Evolutionary conservation across 1,140 invertebrate species (phyloP).

Genomic region (Dufourea novaeangliae): DNA sequence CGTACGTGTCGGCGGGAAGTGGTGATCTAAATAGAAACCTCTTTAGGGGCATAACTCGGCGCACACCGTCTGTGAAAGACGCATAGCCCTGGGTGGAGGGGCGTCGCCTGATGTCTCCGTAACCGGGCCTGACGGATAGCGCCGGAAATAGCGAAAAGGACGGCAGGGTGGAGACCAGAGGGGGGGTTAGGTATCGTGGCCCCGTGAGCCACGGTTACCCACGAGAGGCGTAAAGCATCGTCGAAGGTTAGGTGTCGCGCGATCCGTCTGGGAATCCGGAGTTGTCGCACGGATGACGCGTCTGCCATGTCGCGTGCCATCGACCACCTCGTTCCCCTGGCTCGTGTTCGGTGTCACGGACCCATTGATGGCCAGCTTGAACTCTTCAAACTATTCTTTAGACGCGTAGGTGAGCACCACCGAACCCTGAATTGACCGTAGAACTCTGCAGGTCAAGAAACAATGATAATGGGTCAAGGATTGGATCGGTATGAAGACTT

Average conservation of each 20-base stretch:
- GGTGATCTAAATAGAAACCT: conserved; percentile 79
- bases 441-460: too few relatives aligned
- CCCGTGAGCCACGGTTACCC: background rate
- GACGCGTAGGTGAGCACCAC: too few relatives aligned
- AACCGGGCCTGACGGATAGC: conserved; percentile 79
- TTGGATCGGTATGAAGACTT: too few relatives aligned
- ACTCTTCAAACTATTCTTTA: too few relatives aligned
- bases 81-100: conserved; percentile 71
- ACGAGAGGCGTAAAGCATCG: conserved; percentile 60
- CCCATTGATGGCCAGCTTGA: background rate
- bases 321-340: background rate
- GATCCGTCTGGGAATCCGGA: conserved; percentile 72
- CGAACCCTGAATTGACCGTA: too few relatives aligned
- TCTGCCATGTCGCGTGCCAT: conserved; percentile 14
- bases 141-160: conserved; percentile 79
- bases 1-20: conserved; percentile 53
- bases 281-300: conserved; percentile 21
- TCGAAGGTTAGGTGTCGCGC: conserved; percentile 71
- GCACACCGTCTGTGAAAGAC: conserved; percentile 78
- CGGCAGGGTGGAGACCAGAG: too few relatives aligned
- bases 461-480: too few relatives aligned
- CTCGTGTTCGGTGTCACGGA: background rate
- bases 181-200: conserved; percentile 33
- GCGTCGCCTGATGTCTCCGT: conserved; percentile 75
- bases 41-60: conserved; percentile 78